These are phyloP conservation scores for Tringa solitaria DNA, from an alignment of 2,113 vertebrate species.

Conservation along the genomic window DNA sequence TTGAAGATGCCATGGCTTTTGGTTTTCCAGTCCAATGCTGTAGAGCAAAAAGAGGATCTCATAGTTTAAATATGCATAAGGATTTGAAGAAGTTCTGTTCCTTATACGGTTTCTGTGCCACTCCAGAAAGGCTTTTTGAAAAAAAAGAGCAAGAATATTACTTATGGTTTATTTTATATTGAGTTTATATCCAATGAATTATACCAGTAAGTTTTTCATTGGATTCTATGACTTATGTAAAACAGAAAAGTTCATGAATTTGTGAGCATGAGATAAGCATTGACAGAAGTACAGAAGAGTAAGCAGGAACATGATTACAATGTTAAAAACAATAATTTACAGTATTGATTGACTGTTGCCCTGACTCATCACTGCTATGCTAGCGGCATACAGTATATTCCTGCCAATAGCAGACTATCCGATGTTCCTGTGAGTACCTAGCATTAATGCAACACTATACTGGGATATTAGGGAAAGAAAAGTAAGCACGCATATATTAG, in stretches of 20 bases:
- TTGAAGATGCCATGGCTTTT: neutral
- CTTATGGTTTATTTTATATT: neutral
- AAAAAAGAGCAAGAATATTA: neutral
- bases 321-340: neutral
- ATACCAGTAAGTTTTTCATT: neutral
- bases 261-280: neutral
- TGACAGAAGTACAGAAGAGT: neutral
- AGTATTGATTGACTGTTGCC: neutral
- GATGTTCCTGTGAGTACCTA: neutral
- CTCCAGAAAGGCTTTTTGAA: neutral
- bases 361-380: neutral
- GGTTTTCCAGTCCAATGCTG: neutral
- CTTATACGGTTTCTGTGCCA: neutral
- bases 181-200: neutral
- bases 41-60: neutral
- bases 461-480: neutral
- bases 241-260: neutral
- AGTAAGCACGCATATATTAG: neutral
- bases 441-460: neutral
- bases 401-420: neutral
- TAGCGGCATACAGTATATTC: neutral
- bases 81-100: neutral
- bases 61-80: neutral
- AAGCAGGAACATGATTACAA: neutral
- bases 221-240: neutral